Evolutionary conservation across 1,140 invertebrate species (phyloP), one percentile per base, ranked within the genome.

Genomic region (Caenorhabditis brenneri): DNA sequence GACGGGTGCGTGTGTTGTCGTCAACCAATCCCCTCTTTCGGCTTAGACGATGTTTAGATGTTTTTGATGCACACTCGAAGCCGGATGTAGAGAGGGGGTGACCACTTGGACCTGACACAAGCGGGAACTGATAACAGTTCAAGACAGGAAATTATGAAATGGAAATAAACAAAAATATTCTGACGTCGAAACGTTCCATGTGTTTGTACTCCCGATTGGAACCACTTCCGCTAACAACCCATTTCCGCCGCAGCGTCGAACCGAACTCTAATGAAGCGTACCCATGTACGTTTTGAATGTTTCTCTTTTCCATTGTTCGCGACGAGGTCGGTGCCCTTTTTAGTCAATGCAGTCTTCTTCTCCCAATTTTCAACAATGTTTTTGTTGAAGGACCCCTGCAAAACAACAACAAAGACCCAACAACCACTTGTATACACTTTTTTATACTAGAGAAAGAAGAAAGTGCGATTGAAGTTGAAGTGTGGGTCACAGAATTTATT

Each of bases 401-500:
- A 65, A 65, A 65, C 58, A 65, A 65, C 58, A 65, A 65, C 31
- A 65, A 36, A 36, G 58, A 65, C n/a, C n/a, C n/a, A 33, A 15
- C 12, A n/a, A 65, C 58, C 58, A 74, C 65, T 74, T 24, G 53
- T 74, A 42, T 74, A 46, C 36, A 12, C 29, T 74, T 74, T 42
- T 74, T 74, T 74, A 24, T 12, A 42, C 53, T 55, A 24, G n/a
- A 24, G 36, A n/a, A n/a, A n/a, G n/a, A n/a, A n/a, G n/a, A n/a
- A n/a, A 42, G 65, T 74, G 36, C 65, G 24, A 74, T 74, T 74
- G 65, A 74, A 24, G 22, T 74, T 74, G 33, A 42, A 74, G 36
- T 74, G 36, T 74, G n/a, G 58, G 58, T 65, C 58, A 36, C 58
- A 65, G 36, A 65, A 65, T 65, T 65, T 65, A 65, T 65, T 65